Conservation (phyloP, 1,140 invertebrate genomes). For the Octopus sinensis region DNA sequence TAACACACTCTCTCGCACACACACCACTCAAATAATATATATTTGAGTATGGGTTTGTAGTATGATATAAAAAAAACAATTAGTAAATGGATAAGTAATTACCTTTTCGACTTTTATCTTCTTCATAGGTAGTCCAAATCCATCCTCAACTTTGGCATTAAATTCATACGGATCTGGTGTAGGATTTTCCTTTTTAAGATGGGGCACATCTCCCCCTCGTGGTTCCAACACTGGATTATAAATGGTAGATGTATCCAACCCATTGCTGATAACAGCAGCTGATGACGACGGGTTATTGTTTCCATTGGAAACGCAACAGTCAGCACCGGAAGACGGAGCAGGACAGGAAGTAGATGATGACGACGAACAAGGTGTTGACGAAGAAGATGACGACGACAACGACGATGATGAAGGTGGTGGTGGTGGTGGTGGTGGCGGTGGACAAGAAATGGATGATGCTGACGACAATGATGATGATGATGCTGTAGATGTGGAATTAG, state of each 20-base stretch:
- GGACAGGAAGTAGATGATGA: background rate
- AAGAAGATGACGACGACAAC: background rate
- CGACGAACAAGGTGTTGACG: background rate
- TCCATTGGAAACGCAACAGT: background rate
- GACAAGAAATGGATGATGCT: background rate
- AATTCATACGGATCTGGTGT: conserved; percentile 52
- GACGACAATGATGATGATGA: background rate
- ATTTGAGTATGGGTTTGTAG: no score
- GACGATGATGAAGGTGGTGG: background rate
- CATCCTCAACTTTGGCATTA: conserved; percentile 54
- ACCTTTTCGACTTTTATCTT: conserved; percentile 54
- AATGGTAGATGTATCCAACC: conserved; percentile 11
- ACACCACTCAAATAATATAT: background rate
- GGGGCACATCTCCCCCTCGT: conserved; percentile 26
- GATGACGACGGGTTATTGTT: background rate
- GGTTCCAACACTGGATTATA: conserved; percentile 39
- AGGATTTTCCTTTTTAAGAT: conserved; percentile 34
- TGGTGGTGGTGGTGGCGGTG: background rate
- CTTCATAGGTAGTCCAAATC: conserved; percentile 48
- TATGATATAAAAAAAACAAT: no score
- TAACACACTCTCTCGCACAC: background rate
- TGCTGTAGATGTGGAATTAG: background rate
- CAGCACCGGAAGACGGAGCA: background rate
- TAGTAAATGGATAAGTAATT: conserved; percentile 2
- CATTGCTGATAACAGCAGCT: background rate